Evolutionary conservation across 2,888 invertebrate species (phyloP), one percentile per base, ranked within the genome.

Genomic region (Papilio gigon): DNA sequence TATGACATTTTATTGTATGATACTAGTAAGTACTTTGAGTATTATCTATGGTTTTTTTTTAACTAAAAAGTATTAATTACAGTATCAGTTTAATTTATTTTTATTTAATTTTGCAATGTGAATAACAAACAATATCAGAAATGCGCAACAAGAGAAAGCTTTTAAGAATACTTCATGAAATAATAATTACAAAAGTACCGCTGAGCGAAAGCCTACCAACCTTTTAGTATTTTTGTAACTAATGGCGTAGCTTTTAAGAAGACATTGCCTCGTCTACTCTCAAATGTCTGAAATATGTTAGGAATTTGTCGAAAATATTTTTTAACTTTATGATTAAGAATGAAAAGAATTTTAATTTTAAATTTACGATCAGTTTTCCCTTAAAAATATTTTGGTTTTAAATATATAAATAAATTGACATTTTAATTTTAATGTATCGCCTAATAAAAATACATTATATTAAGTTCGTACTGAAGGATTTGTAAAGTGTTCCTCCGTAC

Each of bases 131-230:
- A 35, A 35, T 40, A 58, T 30, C 17, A 17, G 9, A 33, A 65
- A 58, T 44, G 33, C 22, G 14, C 44, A 66, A 66, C 59, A 66
- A 35, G 59, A 58, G 44, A 59, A 66, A 59, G 58, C 65, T 66
- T 59, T 66, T 65, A 65, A 59, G 59, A 66, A 66, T 33, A 59
- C 59, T 59, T 44, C 65, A 59, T 59, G 59, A 66, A 66, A 66
- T 66, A 59, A 66, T 66, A 59, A 66, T 66, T 59, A 59, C 59
- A 59, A 44, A 35, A 58, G 42, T 53, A 56, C 25, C 20, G 12
- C 17, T 47, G 65, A 59, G 59, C 35, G 8, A 59, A 65, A 44
- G 58, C 58, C 65, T 58, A 47, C 33, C 33, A 25, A 33, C 5
- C 35, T 12, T 44, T 47, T 44, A 59, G 33, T 66, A 59, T 59